Base-by-base conservation (phyloP, 1,140 invertebrate genomes). In the Musca domestica region DNA sequence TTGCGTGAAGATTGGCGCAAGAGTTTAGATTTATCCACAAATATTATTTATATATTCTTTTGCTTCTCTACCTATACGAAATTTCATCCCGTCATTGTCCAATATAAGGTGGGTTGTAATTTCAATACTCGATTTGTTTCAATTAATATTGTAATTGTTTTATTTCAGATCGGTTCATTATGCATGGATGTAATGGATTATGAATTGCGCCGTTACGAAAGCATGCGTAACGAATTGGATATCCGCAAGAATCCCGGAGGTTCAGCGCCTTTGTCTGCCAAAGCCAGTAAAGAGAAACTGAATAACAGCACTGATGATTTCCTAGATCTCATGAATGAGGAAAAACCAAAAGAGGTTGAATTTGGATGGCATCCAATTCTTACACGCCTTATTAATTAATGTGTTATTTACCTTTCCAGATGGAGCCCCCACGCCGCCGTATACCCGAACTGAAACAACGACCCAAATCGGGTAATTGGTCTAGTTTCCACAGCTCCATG, bases 1-100 rank as follows among this genome's bases (percentile, higher is more conserved):
- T 83, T 99, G 47, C 86, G 96, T 74, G 98, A 99, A 86, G 97
- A 99, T 84, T 98, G 95, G 91, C 94, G 92, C 83, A 91, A 93
- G 77, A 98, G 95, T 81, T 91, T 98, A 74, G 96, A 98, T 82
- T 83, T 99, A 27, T 96, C 95, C 66, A 98, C 94, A 72, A 98
- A 98, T 82, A 95, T 99, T 77, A 91, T 98, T 69, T 96, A 96
- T 79, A 94, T 95, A 71, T 99, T 99, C 84, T 96, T 97, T 79
- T 98, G 95, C 80, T 97, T 99, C 82, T 98, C 96, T 12, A 93
- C 92, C n/a, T 99, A 97, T 80, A 91, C 91, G 72, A 90, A 95
- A 76, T 99, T 99, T 84, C 97, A 99, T 82, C 88, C 90, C 46
- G 89, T 98, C 12, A 92, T 99, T 58, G 85, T 92, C 12, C 92